Evolutionary conservation across 2,797 vertebrate genomes (phyloP).

Genomic region (Nasua narica): DNA sequence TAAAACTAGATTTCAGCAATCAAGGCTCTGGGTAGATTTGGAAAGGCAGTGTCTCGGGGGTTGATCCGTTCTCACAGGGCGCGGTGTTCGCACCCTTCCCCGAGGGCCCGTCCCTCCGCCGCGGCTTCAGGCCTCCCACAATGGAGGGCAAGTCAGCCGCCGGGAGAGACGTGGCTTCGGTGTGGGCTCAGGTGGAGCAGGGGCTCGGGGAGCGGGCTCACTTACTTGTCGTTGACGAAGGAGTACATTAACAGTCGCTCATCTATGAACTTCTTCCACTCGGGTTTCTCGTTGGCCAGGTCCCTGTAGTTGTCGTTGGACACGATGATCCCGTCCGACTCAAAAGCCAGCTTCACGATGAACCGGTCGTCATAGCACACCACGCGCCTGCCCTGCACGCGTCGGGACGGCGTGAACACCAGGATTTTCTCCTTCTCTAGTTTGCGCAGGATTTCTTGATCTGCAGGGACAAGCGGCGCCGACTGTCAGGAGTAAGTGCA

Average conservation of each 20-base stretch:
- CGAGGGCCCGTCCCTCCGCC: neutral
- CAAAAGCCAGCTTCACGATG: conserved; percentile 96
- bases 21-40: neutral
- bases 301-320: conserved; percentile 99
- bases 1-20: neutral
- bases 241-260: conserved; percentile 98
- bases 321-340: conserved; percentile 97
- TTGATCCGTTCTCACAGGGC: too few relatives aligned
- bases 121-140: neutral
- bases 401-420: conserved; percentile 96
- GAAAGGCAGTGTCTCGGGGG: neutral
- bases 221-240: conserved; percentile 99
- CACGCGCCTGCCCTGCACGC: conserved; percentile 95
- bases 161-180: neutral
- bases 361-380: conserved; percentile 99
- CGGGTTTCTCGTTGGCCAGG: conserved; percentile 96
- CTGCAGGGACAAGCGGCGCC: conserved; percentile 78
- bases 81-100: neutral
- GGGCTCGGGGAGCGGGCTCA: neutral
- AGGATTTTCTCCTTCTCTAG: conserved; percentile 97
- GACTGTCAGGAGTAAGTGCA: neutral
- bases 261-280: conserved; percentile 99
- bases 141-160: neutral
- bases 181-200: neutral
- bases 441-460: conserved; percentile 94